Conservation (phyloP, 2,888 invertebrate genomes). For the Polydesmus complanatus region DNA sequence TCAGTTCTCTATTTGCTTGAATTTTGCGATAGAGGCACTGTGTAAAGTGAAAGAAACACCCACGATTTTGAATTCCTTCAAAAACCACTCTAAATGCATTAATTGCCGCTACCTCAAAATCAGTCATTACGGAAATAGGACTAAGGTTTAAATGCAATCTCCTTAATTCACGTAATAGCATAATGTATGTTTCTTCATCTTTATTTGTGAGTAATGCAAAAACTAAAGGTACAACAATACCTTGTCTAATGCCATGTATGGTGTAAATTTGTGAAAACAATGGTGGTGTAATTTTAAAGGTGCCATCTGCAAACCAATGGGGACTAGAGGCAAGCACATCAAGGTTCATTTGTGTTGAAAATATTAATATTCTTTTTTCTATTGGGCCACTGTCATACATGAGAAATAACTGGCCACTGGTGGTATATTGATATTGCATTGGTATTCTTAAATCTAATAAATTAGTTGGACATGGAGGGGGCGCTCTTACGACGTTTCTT, state of each 20-base stretch:
- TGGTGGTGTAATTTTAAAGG: neutral
- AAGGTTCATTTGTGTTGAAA: neutral
- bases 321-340: neutral
- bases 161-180: neutral
- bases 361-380: neutral
- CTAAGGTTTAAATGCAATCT: neutral
- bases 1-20: neutral
- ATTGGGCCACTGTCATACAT: neutral
- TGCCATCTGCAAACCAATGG: neutral
- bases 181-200: neutral
- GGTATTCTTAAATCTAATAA: too few species aligned
- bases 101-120: neutral
- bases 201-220: neutral
- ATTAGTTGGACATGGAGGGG: too few species aligned
- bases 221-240: neutral
- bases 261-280: neutral
- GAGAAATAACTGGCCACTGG: neutral
- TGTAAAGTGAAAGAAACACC: neutral
- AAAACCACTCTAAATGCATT: neutral
- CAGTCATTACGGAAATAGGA: neutral
- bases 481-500: too few species aligned
- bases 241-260: neutral
- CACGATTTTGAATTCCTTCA: neutral
- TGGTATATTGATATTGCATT: too few species aligned
- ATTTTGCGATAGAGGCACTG: neutral